These are phyloP conservation scores for Mus minutoides DNA, from an alignment of 2,797 vertebrate species.

Conservation along the genomic window DNA sequence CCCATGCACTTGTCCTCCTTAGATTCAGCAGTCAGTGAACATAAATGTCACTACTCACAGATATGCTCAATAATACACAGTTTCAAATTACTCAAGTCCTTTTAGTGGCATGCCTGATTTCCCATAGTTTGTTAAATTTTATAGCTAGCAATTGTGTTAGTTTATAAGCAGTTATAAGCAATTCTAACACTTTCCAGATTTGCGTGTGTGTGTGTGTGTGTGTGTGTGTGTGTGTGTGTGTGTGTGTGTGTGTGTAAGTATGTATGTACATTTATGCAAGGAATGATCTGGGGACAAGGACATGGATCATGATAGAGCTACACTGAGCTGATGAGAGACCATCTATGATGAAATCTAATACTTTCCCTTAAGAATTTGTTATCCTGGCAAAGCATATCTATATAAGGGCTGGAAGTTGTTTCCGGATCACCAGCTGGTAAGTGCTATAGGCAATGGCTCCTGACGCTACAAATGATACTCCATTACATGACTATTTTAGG, in stretches of 20 bases:
- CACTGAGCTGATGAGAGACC: not conserved
- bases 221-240: not conserved
- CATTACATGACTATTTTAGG: not conserved
- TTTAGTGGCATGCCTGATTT: conserved; percentile 67
- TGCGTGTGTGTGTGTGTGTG: not conserved
- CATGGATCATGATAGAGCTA: not conserved
- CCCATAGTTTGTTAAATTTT: conserved; percentile 67
- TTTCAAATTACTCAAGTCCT: conserved; percentile 73
- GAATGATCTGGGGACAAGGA: conserved; percentile 1
- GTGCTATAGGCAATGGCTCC: not conserved
- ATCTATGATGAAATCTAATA: not conserved
- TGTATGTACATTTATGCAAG: not conserved
- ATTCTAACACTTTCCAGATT: not conserved
- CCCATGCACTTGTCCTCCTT: conserved; percentile 29
- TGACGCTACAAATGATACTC: not conserved
- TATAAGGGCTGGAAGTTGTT: not conserved
- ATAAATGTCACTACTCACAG: conserved; percentile 60
- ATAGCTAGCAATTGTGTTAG: conserved; percentile 41
- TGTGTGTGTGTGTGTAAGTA: not conserved
- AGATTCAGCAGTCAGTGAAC: conserved; percentile 51
- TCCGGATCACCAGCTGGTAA: not conserved
- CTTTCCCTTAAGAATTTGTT: not conserved
- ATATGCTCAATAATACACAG: conserved; percentile 55
- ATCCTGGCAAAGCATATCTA: not conserved
- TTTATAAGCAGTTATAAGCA: conserved; percentile 62